Conservation (phyloP, 2,888 invertebrate species). For the Cyrtodaria siliqua region DNA sequence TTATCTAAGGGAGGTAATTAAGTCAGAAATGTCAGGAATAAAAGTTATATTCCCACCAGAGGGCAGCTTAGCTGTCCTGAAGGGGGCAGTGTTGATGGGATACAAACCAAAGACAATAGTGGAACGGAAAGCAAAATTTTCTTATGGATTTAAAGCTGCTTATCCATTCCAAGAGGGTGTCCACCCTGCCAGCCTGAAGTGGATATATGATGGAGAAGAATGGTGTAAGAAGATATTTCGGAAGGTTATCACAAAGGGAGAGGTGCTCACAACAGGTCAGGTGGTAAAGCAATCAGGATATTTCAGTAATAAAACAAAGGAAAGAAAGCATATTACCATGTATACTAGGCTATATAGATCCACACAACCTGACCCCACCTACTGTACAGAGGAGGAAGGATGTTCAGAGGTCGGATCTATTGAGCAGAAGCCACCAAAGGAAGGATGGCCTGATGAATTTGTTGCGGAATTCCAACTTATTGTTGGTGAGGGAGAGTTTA, state of each 20-base stretch:
- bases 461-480: slow-evolving; percentile 19
- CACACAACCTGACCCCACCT: slow-evolving; percentile 14
- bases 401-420: slow-evolving; percentile 32
- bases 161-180: slow-evolving; percentile 13
- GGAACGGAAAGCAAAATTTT: slow-evolving; percentile 20
- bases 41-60: slow-evolving; percentile 14
- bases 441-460: slow-evolving; percentile 32
- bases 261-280: slow-evolving; percentile 21
- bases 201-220: slow-evolving; percentile 20
- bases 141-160: slow-evolving; percentile 33
- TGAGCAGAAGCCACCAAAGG: slow-evolving; percentile 18
- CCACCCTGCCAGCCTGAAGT: slow-evolving; percentile 26
- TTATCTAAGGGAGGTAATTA: slow-evolving; percentile 27
- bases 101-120: slow-evolving; percentile 24
- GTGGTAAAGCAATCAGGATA: background rate
- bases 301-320: background rate
- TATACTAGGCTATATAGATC: slow-evolving; percentile 27
- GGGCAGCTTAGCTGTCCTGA: slow-evolving; percentile 39
- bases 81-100: slow-evolving; percentile 41
- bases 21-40: slow-evolving; percentile 15
- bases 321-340: slow-evolving; percentile 17
- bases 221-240: slow-evolving; percentile 35
- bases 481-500: slow-evolving; percentile 38
- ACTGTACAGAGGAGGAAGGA: slow-evolving; percentile 27
- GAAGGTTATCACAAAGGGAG: slow-evolving; percentile 26